Base-by-base conservation (phyloP, 1,140 invertebrate species). In the Homalodisca vitripennis region DNA sequence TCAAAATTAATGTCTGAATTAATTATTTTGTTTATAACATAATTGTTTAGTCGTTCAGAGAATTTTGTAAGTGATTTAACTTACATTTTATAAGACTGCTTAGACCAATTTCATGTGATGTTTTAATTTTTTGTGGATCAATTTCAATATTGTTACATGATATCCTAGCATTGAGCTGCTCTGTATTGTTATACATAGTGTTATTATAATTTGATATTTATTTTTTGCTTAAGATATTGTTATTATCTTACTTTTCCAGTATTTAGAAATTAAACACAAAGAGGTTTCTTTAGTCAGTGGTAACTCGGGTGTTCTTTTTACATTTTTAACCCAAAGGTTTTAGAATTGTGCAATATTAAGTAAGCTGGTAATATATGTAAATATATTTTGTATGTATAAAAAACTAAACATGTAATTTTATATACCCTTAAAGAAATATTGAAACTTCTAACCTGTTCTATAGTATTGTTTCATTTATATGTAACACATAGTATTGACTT, bases 381-480 rank as follows among this genome's bases (percentile, higher is more conserved):
- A 51, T 51, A 51, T 51, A 51, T 51, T 51, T 51, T 51, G n/a
- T 51, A 51, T 51, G 48, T 51, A 51, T n/a, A n/a, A n/a, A n/a
- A 51, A 51, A 51, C n/a, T 14, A 22, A n/a, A 20, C 17, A 51
- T 51, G 48, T 51, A 51, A 51, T 51, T 51, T 51, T 51, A 20
- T 51, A 51, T 10, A 22, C 17, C 48, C n/a, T n/a, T n/a, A n/a
- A n/a, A n/a, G n/a, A n/a, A n/a, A n/a, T n/a, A n/a, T n/a, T n/a
- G n/a, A n/a, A n/a, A n/a, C n/a, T n/a, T n/a, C n/a, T n/a, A n/a
- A n/a, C n/a, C n/a, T n/a, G n/a, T n/a, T n/a, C n/a, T n/a, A n/a
- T n/a, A n/a, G n/a, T n/a, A n/a, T n/a, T n/a, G n/a, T n/a, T n/a
- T n/a, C n/a, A n/a, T n/a, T n/a, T n/a, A n/a, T n/a, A n/a, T n/a